These are phyloP conservation scores for Anoplius nigerrimus DNA, from an alignment of 2,888 invertebrate species.

Conservation along the genomic window DNA sequence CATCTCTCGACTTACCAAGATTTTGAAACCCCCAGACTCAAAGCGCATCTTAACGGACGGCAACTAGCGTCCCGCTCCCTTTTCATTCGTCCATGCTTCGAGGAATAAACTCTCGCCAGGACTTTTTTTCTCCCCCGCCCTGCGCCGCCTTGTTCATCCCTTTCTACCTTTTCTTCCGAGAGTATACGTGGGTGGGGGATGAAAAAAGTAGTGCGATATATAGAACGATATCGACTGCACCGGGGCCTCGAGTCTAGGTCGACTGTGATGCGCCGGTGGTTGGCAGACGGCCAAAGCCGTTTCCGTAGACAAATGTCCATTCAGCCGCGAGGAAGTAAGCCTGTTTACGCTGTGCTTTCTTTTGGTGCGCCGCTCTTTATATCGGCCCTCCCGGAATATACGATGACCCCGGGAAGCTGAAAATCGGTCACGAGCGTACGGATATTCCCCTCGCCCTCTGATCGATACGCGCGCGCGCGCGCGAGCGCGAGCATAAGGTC, in stretches of 20 bases:
- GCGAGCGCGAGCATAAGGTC: conserved; percentile 18
- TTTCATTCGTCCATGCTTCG: too few species aligned
- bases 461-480: conserved; percentile 21
- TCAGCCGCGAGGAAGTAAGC: conserved; percentile 52
- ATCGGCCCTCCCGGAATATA: conserved; percentile 19
- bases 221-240: conserved; percentile 47
- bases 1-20: too few species aligned
- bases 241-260: conserved; percentile 48
- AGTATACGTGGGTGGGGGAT: not conserved
- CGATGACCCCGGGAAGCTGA: conserved; percentile 20
- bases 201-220: conserved; percentile 14
- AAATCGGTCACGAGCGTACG: conserved; percentile 46
- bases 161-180: not conserved
- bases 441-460: conserved; percentile 6
- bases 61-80: too few species aligned
- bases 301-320: conserved; percentile 59
- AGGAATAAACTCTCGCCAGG: too few species aligned
- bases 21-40: too few species aligned
- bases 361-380: conserved; percentile 44
- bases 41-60: too few species aligned
- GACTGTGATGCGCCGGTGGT: conserved; percentile 74
- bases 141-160: not conserved
- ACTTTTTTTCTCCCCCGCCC: too few species aligned
- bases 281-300: conserved; percentile 75
- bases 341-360: conserved; percentile 57